A percentile compares a stretch with the other conserved stretches of the same genome.
These are phyloP conservation scores for Rafetus swinhoei DNA, from an alignment of 2,113 vertebrate genomes.

Conservation along the genomic window DNA sequence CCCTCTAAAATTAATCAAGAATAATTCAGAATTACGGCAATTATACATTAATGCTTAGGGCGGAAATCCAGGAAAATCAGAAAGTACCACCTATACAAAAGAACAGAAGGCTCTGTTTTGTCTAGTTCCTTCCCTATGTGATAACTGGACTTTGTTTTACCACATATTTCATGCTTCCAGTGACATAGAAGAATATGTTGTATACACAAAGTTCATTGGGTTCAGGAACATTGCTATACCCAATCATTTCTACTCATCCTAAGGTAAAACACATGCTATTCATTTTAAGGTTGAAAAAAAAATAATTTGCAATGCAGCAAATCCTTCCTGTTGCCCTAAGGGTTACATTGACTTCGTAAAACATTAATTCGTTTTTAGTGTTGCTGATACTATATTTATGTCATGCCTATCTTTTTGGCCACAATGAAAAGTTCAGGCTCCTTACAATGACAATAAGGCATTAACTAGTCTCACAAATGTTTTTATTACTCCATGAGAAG, in stretches of 20 bases:
- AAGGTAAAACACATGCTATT: conserved; percentile 31
- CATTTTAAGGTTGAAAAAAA: neutral
- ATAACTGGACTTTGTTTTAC: neutral
- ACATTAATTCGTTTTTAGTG: neutral
- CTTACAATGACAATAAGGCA: neutral
- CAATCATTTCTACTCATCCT: conserved; percentile 18
- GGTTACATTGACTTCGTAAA: conserved; percentile 8
- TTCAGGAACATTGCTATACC: conserved; percentile 13
- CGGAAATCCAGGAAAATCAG: neutral
- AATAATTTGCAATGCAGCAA: conserved; percentile 8
- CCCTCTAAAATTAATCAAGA: neutral
- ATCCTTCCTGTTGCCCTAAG: neutral
- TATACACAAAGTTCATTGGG: neutral
- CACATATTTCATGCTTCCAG: neutral
- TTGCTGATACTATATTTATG: neutral
- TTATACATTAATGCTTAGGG: neutral
- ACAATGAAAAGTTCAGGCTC: neutral
- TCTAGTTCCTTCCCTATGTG: neutral
- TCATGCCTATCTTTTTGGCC: neutral
- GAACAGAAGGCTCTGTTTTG: neutral
- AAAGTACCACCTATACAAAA: neutral
- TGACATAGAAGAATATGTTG: neutral
- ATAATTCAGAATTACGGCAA: neutral
- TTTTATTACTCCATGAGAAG: neutral
- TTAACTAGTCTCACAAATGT: neutral